Evolutionary conservation across 37 sponge, comb jelly and placozoan species (phyloP), one percentile per base, ranked within the genome.

Genomic region (Hormiphora californensis): DNA sequence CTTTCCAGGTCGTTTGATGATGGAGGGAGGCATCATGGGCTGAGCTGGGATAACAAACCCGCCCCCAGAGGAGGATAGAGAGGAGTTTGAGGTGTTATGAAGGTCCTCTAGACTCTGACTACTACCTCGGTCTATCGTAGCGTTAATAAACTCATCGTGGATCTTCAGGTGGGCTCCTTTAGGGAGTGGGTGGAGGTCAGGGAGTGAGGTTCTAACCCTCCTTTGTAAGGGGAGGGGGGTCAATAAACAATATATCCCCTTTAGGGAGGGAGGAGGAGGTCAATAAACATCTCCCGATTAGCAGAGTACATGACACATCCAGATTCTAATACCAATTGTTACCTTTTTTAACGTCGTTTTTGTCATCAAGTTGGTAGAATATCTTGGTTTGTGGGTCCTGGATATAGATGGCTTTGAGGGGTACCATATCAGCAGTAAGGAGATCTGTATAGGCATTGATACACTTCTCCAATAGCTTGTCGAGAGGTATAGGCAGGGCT

Each of bases 331-430:
- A n/a, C n/a, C 51, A 8, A 8, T 17, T 46, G 19, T 28, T 73
- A 73, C 81, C 81, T 41, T 73, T 73, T n/a, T n/a, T 41, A 19
- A 87, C 34, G 27, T 87, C 88, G 28, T 8, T 30, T 4, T 21
- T 35, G 21, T 87, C 88, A 31, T 49, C 65, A 25, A 87, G 68
- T 68, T 87, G 63, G 22, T 87, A 87, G 63, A 63, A 87, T 23
- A 87, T 51, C 40, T 55, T 61, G 44, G 63, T 62, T 68, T 55
- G 54, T 7, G 88, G 46, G 35, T 87, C 88, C 54, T 87, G 65
- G 67, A 87, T 87, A 43, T 87, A 87, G 28, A 87, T 81, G 19
- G 88, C 68, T 32, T 61, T 61, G 44, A 51, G 67, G 5, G 88
- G 88, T n/a, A 73, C 81, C 81, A 73, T 73, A 40, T 73, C 81